phyloP scores from a whole-genome alignment of 2,888 invertebrate species.

The Epiperipatus broadwayi region DNA sequence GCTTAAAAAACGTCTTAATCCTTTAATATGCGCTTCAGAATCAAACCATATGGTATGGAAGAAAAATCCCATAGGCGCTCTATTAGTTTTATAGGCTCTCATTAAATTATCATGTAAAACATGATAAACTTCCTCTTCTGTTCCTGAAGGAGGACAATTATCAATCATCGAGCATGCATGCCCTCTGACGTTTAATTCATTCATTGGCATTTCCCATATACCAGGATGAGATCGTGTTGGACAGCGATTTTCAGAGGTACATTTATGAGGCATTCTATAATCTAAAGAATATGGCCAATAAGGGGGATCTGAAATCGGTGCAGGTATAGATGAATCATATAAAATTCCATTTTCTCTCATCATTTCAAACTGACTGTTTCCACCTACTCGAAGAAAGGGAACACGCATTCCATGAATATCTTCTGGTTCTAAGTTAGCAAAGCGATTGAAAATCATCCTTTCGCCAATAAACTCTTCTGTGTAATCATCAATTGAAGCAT shows the following conservation, averaged over 20 bases:
- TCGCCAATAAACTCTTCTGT: slow-evolving; percentile 86
- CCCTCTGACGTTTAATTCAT: slow-evolving; percentile 75
- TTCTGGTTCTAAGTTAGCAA: slow-evolving; percentile 69
- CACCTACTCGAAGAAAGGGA: slow-evolving; percentile 71
- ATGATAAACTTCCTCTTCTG: slow-evolving; percentile 61
- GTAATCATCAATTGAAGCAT: slow-evolving; percentile 77
- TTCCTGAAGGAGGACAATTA: slow-evolving; percentile 77
- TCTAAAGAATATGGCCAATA: slow-evolving; percentile 95
- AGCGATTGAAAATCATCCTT: slow-evolving; percentile 73
- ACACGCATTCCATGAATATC: slow-evolving; percentile 76
- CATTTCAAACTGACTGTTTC: slow-evolving; percentile 89
- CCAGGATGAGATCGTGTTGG: slow-evolving; percentile 69
- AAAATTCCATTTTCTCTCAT: slow-evolving; percentile 87
- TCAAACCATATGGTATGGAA: slow-evolving; percentile 81
- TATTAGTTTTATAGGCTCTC: slow-evolving; percentile 75
- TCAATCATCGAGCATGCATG: slow-evolving; percentile 85
- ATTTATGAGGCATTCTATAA: slow-evolving; percentile 88
- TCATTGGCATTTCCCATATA: slow-evolving; percentile 93
- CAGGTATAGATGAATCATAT: slow-evolving; percentile 84
- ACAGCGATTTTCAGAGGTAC: slow-evolving; percentile 71
- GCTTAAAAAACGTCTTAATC: background rate
- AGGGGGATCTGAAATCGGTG: slow-evolving; percentile 65
- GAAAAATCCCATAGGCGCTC: slow-evolving; percentile 60
- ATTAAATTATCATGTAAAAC: slow-evolving; percentile 82
- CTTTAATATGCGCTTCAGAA: slow-evolving; percentile 13